Evolutionary conservation across 2,888 invertebrate genomes (phyloP).

Genomic region (Hypomecis atomaria): DNA sequence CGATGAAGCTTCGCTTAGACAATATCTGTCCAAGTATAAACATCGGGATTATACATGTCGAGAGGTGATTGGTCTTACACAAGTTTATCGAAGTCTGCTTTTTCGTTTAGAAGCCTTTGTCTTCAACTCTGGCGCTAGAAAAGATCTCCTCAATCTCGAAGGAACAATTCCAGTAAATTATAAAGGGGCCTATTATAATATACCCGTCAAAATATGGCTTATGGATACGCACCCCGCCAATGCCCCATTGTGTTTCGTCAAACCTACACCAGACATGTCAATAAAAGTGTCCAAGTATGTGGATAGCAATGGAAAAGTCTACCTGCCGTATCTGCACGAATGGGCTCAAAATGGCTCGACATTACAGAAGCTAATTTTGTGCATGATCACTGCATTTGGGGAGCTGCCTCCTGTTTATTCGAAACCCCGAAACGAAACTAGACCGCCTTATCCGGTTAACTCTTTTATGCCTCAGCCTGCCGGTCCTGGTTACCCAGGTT

Average conservation of each 20-base stretch:
- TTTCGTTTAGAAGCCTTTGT: conserved; percentile 85
- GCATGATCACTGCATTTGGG: conserved; percentile 96
- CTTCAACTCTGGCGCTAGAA: conserved; percentile 94
- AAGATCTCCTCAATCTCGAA: conserved; percentile 92
- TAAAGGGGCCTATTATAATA: conserved; percentile 96
- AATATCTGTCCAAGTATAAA: conserved; percentile 76
- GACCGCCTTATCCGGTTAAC: conserved; percentile 85
- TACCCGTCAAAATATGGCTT: conserved; percentile 98
- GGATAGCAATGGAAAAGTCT: conserved; percentile 97
- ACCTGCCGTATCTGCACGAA: conserved; percentile 97
- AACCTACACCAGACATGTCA: conserved; percentile 97
- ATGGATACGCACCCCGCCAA: conserved; percentile 99
- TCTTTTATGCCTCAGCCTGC: conserved; percentile 74
- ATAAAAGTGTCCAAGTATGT: conserved; percentile 98
- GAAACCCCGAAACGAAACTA: conserved; percentile 85
- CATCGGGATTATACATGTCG: conserved; percentile 75
- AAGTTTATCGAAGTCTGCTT: conserved; percentile 74
- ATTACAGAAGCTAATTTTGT: conserved; percentile 93
- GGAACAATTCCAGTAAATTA: conserved; percentile 97
- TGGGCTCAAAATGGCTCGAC: conserved; percentile 95
- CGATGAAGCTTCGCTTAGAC: conserved; percentile 72
- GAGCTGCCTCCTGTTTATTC: conserved; percentile 97
- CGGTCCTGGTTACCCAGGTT: conserved; percentile 67
- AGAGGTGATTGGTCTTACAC: conserved; percentile 75
- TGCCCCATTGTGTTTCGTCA: conserved; percentile 97